Percentiles rank a stretch among this genome's conserved stretches.
These are phyloP conservation scores for Caenorhabditis sp. DNA, from an alignment of 2,888 invertebrate species.

Conservation along the genomic window DNA sequence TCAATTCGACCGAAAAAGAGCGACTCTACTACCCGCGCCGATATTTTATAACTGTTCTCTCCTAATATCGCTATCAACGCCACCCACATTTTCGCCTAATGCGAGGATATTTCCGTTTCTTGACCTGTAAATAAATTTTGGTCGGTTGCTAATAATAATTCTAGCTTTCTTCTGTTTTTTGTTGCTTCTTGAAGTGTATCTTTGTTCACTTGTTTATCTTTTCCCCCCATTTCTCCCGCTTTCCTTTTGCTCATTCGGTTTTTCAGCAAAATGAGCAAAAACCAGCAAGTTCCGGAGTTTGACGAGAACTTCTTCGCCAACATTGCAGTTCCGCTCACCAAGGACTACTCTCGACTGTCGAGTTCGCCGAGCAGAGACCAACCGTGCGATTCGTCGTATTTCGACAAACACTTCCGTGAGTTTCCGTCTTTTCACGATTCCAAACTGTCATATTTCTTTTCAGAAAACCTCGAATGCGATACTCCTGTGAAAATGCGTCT, in stretches of 20 bases:
- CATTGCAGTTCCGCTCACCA: conserved; percentile 51
- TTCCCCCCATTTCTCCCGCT: conserved; percentile 1
- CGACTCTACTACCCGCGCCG: not conserved
- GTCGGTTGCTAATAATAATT: conserved; percentile 13
- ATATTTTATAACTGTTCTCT: conserved; percentile 17
- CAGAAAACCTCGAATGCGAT: conserved; percentile 49
- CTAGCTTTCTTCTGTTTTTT: not conserved
- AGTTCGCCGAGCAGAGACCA: conserved; percentile 60
- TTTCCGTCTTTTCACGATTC: not conserved
- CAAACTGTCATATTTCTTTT: not conserved
- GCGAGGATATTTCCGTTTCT: not conserved
- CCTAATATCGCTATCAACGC: not conserved
- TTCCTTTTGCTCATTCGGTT: no score
- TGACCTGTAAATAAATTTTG: conserved; percentile 32
- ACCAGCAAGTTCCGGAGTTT: conserved; percentile 44
- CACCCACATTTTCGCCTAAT: not conserved
- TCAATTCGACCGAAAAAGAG: not conserved
- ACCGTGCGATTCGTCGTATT: conserved; percentile 53
- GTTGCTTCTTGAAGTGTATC: conserved; percentile 4
- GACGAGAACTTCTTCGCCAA: conserved; percentile 54
- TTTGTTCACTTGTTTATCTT: not conserved
- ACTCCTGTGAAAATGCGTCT: conserved; percentile 56
- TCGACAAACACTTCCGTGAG: conserved; percentile 49
- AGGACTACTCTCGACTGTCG: conserved; percentile 59
- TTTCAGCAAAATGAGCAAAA: conserved; percentile 39